These are phyloP conservation scores for Nycticryphes semicollaris DNA, from an alignment of 2,113 vertebrate genomes.

Conservation along the genomic window DNA sequence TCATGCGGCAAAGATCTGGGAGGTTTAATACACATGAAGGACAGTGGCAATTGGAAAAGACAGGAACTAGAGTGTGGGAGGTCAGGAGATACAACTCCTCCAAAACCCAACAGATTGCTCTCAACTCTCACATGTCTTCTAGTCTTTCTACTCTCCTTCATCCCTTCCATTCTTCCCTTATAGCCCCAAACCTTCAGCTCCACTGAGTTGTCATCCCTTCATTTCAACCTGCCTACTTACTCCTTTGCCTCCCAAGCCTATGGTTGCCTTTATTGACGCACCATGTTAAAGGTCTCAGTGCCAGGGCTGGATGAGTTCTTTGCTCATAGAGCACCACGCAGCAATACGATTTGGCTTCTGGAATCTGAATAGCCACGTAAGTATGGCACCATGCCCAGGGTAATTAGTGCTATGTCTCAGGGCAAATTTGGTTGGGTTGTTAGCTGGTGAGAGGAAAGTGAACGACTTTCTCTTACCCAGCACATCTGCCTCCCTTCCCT, in stretches of 20 bases:
- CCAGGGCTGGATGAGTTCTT: fast-evolving
- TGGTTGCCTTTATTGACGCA: fast-evolving
- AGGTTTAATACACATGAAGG: not conserved
- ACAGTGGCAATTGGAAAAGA: not conserved
- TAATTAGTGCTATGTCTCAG: not conserved
- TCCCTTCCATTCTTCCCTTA: fast-evolving
- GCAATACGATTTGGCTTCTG: not conserved
- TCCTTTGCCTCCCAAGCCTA: not conserved
- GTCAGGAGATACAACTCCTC: not conserved
- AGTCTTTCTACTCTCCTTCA: not conserved
- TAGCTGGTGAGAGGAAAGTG: not conserved
- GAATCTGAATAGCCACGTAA: not conserved
- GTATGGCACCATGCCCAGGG: not conserved
- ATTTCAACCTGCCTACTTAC: not conserved
- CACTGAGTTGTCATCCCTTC: not conserved
- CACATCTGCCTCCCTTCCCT: not conserved
- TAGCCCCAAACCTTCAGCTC: not conserved
- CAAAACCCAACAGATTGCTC: not conserved
- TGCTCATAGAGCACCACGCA: not conserved
- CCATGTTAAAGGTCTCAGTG: not conserved
- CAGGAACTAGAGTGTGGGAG: not conserved
- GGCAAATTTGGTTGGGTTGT: not conserved
- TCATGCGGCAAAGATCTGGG: not conserved
- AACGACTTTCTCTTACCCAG: not conserved
- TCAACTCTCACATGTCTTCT: not conserved